Percentiles rank a stretch among this genome's conserved stretches.
Evolutionary conservation across 2,797 vertebrate species (phyloP).

Genomic region (Phoxinus dragarum): DNA sequence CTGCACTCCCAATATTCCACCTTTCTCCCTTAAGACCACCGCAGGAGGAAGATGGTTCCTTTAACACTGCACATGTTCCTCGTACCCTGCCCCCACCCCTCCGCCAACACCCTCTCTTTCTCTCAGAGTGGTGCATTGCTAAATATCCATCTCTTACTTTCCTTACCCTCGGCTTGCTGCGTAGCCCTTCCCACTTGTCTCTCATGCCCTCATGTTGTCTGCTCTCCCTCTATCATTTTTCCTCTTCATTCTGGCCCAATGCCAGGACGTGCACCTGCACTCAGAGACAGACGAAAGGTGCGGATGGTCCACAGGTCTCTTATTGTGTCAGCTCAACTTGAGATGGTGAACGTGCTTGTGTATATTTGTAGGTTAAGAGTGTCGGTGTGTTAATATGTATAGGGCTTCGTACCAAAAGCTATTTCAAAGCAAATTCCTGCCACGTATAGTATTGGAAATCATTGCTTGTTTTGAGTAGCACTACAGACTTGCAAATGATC

Average conservation of each 20-base stretch:
- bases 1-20: slow-evolving; percentile 16
- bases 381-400: slow-evolving; percentile 31
- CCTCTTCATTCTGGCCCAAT: slow-evolving; percentile 48
- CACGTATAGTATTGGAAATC: slow-evolving; percentile 54
- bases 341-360: slow-evolving; percentile 33
- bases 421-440: slow-evolving; percentile 40
- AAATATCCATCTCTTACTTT: slow-evolving; percentile 45
- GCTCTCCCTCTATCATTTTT: slow-evolving; percentile 7
- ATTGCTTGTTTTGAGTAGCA: slow-evolving; percentile 40
- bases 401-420: slow-evolving; percentile 43
- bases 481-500: slow-evolving; percentile 26
- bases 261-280: slow-evolving; percentile 49
- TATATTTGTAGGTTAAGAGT: slow-evolving; percentile 23
- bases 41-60: slow-evolving; percentile 57
- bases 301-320: background rate
- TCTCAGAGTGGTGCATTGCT: slow-evolving; percentile 53
- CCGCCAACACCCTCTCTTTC: slow-evolving; percentile 22
- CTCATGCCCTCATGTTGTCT: background rate
- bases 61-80: slow-evolving; percentile 61
- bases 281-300: slow-evolving; percentile 8
- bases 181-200: slow-evolving; percentile 36
- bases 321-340: slow-evolving; percentile 13
- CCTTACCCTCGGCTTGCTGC: slow-evolving; percentile 20
- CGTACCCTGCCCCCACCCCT: slow-evolving; percentile 58
- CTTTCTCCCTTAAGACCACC: slow-evolving; percentile 43